These are phyloP conservation scores for Drosophila ambigua DNA, from an alignment of 1,140 invertebrate species.

Conservation along the genomic window DNA sequence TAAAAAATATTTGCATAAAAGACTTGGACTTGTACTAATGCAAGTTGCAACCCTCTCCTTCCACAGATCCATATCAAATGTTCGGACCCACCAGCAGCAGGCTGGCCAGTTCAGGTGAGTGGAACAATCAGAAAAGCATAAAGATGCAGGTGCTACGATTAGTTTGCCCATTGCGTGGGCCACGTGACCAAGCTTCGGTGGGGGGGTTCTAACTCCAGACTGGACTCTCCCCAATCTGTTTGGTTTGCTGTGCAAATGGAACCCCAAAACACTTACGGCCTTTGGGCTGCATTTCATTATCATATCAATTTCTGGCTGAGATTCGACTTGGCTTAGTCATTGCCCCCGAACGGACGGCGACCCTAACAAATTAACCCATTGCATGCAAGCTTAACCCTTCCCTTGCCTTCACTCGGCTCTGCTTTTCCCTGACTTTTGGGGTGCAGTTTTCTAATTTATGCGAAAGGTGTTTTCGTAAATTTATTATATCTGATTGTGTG, in stretches of 20 bases:
- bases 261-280: constrained; percentile 13
- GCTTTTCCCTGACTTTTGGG: constrained; percentile 6
- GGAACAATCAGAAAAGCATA: constrained; percentile 76
- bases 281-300: constrained; percentile 67
- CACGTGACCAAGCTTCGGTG: constrained; percentile 31
- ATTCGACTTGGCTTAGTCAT: constrained; percentile 67
- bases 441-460: constrained; percentile 76
- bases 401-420: not conserved
- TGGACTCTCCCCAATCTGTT: not conserved
- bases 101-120: constrained; percentile 93
- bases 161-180: constrained; percentile 22
- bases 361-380: constrained; percentile 81
- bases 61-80: constrained; percentile 97
- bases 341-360: constrained; percentile 30
- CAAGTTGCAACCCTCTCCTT: constrained; percentile 77
- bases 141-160: constrained; percentile 83
- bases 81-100: constrained; percentile 97
- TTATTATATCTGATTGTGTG: constrained; percentile 57
- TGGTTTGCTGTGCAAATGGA: not conserved
- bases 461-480: constrained; percentile 77
- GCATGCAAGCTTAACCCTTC: constrained; percentile 67
- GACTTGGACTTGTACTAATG: constrained; percentile 56
- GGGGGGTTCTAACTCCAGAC: too few species aligned
- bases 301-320: constrained; percentile 78
- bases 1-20: constrained; percentile 71